Conservation (phyloP, 1,140 invertebrate species). For the Brachionus koreanus region DNA sequence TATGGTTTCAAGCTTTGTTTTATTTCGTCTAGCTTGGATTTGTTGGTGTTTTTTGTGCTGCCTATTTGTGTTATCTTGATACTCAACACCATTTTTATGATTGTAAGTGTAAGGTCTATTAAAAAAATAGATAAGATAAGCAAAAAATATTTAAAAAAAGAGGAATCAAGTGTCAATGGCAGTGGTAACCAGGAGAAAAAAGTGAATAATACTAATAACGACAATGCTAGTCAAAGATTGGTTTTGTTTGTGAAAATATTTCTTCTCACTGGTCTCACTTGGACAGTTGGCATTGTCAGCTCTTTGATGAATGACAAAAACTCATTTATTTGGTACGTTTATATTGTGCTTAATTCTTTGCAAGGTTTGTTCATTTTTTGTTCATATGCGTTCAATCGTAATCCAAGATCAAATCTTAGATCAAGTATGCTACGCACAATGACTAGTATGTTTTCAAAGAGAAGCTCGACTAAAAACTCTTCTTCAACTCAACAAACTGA, state of each 20-base stretch:
- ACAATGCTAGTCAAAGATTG: background rate
- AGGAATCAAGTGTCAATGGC: background rate
- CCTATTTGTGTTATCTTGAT: background rate
- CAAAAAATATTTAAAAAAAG: background rate
- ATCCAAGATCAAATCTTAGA: background rate
- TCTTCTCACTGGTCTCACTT: background rate
- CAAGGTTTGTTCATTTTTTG: slow-evolving; percentile 9
- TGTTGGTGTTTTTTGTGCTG: background rate
- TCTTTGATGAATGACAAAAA: background rate
- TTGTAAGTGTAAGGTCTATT: background rate
- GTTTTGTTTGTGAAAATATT: slow-evolving; percentile 15
- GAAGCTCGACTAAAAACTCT: background rate
- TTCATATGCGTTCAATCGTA: background rate
- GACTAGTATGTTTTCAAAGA: background rate
- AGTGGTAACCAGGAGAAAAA: background rate
- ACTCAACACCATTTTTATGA: background rate
- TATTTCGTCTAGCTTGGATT: background rate
- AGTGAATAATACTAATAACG: background rate
- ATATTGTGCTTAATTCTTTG: slow-evolving; percentile 18
- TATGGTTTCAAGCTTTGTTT: slow-evolving; percentile 6
- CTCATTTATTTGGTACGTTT: background rate
- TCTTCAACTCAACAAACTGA: background rate
- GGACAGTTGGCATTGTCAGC: slow-evolving; percentile 18
- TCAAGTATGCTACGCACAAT: background rate
- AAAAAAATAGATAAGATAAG: background rate